Evolutionary conservation across 2,888 invertebrate genomes (phyloP), one percentile per base, ranked within the genome.

Genomic region (Charanyca ferruginea): DNA sequence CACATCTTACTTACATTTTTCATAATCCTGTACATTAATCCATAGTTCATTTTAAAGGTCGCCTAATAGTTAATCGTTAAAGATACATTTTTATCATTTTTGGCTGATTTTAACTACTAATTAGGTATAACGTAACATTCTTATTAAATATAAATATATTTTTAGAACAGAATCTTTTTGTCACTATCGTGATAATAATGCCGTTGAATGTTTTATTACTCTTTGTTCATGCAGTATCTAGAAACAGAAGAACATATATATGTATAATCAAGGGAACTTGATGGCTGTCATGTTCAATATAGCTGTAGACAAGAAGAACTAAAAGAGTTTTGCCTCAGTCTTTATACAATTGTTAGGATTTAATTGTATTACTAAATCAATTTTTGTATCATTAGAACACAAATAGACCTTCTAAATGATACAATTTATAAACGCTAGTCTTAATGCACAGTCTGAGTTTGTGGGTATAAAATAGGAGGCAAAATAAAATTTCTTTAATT

Each of bases 1-100:
- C 85, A 87, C 85, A 80, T 89, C 83, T 89, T 89, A 89, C 62
- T 81, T 83, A 85, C 85, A 83, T 86, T 82, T 85, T 86, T 84
- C 83, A 84, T 88, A 89, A 65, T 68, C 73, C 84, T 89, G 81
- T 89, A 90, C 86, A 90, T 86, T 81, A 77, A 84, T 85, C 75
- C 76, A 79, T 87, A 84, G 73, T 81, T 86, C 81, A 84, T 80
- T 57, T 83, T 83, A 77, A 86, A 85, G 80, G 79, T 85, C 75
- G 75, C 81, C 80, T 84, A 85, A 79, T 84, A 81, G 75, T 79
- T 81, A 67, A 83, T 77, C 61, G 51, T 71, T 75, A 72, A 58
- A 73, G 25, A 81, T 81, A 80, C 70, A 77, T 78, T 48, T 82
- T 82, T 79, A 80, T 71, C 59, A 79, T 74, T 81, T 74, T 85